Evolutionary conservation across 2,888 invertebrate species (phyloP).

Genomic region (Troides helena): DNA sequence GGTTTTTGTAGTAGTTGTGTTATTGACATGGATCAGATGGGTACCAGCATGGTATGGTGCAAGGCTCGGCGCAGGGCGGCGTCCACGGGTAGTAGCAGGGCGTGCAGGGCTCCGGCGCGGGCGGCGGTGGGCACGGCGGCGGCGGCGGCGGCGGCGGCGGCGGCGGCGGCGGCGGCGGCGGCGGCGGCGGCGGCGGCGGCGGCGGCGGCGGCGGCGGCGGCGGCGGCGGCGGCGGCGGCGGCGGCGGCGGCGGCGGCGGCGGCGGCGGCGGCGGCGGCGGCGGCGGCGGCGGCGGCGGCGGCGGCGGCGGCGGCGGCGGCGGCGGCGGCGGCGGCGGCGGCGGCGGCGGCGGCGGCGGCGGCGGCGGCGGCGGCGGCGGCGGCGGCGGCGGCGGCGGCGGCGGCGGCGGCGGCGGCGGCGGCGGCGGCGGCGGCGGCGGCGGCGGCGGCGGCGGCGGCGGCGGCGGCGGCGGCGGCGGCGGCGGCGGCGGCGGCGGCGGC

Average conservation of each 20-base stretch:
- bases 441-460: conserved; percentile 32
- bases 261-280: conserved; percentile 39
- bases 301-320: conserved; percentile 39
- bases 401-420: conserved; percentile 24
- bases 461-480: conserved; percentile 33
- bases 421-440: conserved; percentile 36
- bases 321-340: not conserved
- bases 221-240: conserved; percentile 39
- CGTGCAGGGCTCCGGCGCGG: conserved; percentile 22
- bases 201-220: not conserved
- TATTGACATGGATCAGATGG: too few relatives aligned
- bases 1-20: too few relatives aligned
- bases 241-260: not conserved
- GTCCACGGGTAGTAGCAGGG: conserved; percentile 31
- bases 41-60: not conserved
- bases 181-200: conserved; percentile 41
- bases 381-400: conserved; percentile 39
- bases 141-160: conserved; percentile 38
- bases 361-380: not conserved
- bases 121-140: conserved; percentile 5
- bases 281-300: not conserved
- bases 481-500: conserved; percentile 32
- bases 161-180: not conserved
- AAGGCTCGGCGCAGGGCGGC: not conserved
- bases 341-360: conserved; percentile 39